Base-by-base conservation (phyloP, 2,888 invertebrate genomes). In the Phasia obesa region DNA sequence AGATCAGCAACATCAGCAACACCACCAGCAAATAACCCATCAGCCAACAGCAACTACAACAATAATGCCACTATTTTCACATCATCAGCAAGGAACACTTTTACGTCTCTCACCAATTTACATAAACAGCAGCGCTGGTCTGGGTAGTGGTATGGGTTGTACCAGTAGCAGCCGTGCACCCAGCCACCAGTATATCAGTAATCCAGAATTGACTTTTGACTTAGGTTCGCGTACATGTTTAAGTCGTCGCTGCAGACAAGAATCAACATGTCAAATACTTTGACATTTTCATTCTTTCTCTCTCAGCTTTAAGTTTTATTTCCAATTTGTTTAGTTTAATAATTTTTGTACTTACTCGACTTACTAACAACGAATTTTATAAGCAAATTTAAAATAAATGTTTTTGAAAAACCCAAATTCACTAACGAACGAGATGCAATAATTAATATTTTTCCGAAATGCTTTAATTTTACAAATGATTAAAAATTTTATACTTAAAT, bases 131-230 rank as follows among this genome's bases (percentile, higher is more conserved):
- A 77, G 60, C 49, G 67, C 42, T 7, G 74, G 59, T 42, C 35
- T 57, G 49, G 70, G 53, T n/a, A 71, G 74, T 38, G 70, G 65
- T 4, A 17, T 73, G 17, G 67, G 55, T 17, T 57, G 78, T 21
- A 47, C 64, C 27, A 71, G 60, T 11, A 81, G 84, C 74, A 86
- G 81, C 71, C 85, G 81, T 64, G 70, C 84, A 31, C 84, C 85
- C 73, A 85, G 85, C 60, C 86, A 86, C 70, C 86, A 86, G 71
- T 87, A 86, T 31, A 85, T 87, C 19, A 86, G 86, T 69, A 86
- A 85, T 78, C 85, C 85, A 21, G 87, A 87, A 64, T 86, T 87
- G 65, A 83, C 85, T 19, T 87, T 85, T 69, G 87, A 86, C 55
- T 84, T 85, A 17, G 85, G 85, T 6, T 86, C 87, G 55, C 86